Evolutionary conservation across 2,888 invertebrate genomes (phyloP).

Genomic region (Hydriomena furcata): DNA sequence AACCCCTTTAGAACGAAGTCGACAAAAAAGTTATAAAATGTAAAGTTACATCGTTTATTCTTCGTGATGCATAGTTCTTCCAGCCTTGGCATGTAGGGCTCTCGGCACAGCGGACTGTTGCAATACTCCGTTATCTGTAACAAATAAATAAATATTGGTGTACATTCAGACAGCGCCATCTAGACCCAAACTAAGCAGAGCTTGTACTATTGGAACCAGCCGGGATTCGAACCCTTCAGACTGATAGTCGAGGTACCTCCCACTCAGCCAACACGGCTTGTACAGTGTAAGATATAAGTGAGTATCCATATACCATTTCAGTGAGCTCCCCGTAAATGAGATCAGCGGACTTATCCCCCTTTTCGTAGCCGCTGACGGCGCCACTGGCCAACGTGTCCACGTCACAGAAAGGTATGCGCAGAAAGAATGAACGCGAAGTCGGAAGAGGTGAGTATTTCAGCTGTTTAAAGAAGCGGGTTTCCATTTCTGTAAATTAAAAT

Average conservation of each 20-base stretch:
- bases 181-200: too few relatives aligned
- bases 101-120: conserved; percentile 56
- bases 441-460: conserved; percentile 48
- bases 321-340: conserved; percentile 35
- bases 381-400: conserved; percentile 15
- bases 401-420: conserved; percentile 48
- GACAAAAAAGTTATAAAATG: too few relatives aligned
- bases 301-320: conserved; percentile 44
- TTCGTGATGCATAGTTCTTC: conserved; percentile 67
- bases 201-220: too few relatives aligned
- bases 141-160: background rate
- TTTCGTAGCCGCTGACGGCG: conserved; percentile 26
- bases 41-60: conserved; percentile 54
- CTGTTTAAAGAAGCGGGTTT: conserved; percentile 42
- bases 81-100: conserved; percentile 59
- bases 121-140: conserved; percentile 66
- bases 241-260: too few relatives aligned
- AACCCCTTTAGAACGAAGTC: too few relatives aligned
- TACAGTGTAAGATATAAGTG: too few relatives aligned
- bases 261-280: too few relatives aligned
- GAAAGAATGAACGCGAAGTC: conserved; percentile 35
- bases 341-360: background rate
- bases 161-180: too few relatives aligned
- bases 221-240: too few relatives aligned
- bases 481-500: conserved; percentile 41